Conservation (phyloP, 2,888 invertebrate genomes). For the Machimus atricapillus region DNA sequence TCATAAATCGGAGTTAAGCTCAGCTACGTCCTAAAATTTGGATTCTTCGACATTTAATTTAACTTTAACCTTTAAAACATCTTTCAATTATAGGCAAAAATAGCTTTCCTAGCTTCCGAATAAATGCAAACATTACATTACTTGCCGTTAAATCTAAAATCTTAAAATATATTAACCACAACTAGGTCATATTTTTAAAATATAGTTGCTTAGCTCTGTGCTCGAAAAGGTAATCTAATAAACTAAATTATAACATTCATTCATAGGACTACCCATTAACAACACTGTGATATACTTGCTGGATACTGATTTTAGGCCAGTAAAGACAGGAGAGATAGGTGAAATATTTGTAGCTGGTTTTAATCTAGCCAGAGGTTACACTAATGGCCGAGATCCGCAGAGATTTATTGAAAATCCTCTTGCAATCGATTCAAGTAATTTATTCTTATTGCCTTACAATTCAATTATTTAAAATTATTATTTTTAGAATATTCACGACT, state of each 20-base stretch:
- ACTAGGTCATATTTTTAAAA: no score
- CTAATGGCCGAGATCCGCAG: constrained; percentile 75
- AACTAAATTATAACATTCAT: background rate
- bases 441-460: background rate
- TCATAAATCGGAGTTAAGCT: no score
- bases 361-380: constrained; percentile 83
- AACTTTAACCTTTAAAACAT: no score
- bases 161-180: no score
- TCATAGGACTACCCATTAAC: constrained; percentile 74
- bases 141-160: no score
- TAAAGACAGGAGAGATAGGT: constrained; percentile 77
- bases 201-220: no score
- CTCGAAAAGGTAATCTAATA: no score
- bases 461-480: background rate
- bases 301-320: constrained; percentile 75
- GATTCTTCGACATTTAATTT: no score
- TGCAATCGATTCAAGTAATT: constrained; percentile 69
- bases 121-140: no score
- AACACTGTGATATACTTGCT: constrained; percentile 83
- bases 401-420: constrained; percentile 80
- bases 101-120: no score
- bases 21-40: no score
- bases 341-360: constrained; percentile 83
- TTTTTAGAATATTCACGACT: constrained; percentile 71
- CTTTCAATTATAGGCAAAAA: no score